Evolutionary conservation across 2,888 invertebrate species (phyloP).

Genomic region (Amaurobius ferox): DNA sequence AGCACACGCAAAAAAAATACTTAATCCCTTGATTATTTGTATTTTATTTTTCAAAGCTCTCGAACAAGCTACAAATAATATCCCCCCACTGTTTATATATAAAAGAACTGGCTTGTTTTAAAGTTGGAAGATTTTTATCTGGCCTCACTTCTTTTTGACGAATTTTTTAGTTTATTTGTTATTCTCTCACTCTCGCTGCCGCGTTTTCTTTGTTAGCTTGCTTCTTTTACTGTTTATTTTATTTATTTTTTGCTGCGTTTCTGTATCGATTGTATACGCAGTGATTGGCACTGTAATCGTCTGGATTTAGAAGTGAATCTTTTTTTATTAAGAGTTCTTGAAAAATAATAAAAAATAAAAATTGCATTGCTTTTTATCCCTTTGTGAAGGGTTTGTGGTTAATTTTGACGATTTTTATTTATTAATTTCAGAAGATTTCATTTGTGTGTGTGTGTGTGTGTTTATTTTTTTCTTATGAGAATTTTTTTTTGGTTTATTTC

Average conservation of each 20-base stretch:
- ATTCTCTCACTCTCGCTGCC: too few species aligned
- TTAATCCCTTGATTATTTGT: too few species aligned
- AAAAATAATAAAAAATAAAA: background rate
- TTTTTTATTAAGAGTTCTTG: conserved; percentile 45
- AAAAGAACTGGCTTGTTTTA: conserved; percentile 35
- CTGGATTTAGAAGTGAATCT: conserved; percentile 39
- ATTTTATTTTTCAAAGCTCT: background rate
- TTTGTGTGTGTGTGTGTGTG: too few species aligned
- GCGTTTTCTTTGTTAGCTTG: conserved; percentile 18
- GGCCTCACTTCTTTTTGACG: too few species aligned
- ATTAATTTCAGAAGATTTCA: too few species aligned
- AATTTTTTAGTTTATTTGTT: too few species aligned
- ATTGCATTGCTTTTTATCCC: background rate
- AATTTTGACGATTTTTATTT: background rate
- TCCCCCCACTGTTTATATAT: conserved; percentile 41
- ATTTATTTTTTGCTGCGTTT: conserved; percentile 13
- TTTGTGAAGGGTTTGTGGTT: conserved; percentile 10
- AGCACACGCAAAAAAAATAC: background rate
- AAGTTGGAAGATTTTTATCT: conserved; percentile 1
- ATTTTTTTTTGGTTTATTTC: conserved; percentile 75
- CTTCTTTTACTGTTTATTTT: conserved; percentile 8
- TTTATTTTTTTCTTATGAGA: background rate
- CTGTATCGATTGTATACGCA: conserved; percentile 50
- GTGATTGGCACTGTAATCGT: conserved; percentile 65
- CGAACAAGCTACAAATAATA: background rate